These are phyloP conservation scores for Mamestra brassicae DNA, from an alignment of 2,888 invertebrate species.

Conservation along the genomic window DNA sequence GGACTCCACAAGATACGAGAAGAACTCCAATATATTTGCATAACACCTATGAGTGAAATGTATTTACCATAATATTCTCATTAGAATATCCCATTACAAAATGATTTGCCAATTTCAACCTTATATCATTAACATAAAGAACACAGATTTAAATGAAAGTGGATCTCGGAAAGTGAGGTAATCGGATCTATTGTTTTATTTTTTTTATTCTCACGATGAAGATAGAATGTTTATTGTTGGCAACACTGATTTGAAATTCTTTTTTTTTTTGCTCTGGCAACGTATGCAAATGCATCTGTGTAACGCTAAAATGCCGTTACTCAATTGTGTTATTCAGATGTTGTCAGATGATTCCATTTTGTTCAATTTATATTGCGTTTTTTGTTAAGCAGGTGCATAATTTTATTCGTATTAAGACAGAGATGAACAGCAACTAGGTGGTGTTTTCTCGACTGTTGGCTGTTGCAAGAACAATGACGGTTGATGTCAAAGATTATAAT, in stretches of 20 bases:
- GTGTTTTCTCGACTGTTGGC: constrained; percentile 11
- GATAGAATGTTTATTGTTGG: constrained; percentile 67
- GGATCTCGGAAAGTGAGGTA: constrained; percentile 63
- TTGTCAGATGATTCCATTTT: constrained; percentile 29
- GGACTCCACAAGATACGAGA: constrained; percentile 42
- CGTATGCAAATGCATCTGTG: constrained; percentile 57
- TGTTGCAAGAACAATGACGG: constrained; percentile 57
- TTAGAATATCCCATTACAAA: constrained; percentile 48
- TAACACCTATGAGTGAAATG: constrained; percentile 69
- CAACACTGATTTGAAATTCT: constrained; percentile 58
- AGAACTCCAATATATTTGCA: constrained; percentile 66
- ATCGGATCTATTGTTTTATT: constrained; percentile 64
- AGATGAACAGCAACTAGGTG: constrained; percentile 21
- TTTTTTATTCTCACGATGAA: constrained; percentile 70
- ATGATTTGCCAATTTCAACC: constrained; percentile 41
- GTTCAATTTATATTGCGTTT: constrained; percentile 35
- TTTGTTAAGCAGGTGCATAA: constrained; percentile 17
- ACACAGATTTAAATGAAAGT: constrained; percentile 62
- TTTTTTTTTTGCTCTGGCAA: constrained; percentile 60
- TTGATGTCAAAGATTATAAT: constrained; percentile 57
- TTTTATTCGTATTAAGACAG: constrained; percentile 21
- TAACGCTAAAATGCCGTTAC: constrained; percentile 43
- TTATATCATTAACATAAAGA: constrained; percentile 45
- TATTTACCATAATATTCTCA: constrained; percentile 72
- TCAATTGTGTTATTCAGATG: constrained; percentile 35